These are phyloP conservation scores for Dusona sp. DNA, from an alignment of 2,888 invertebrate genomes.

Conservation along the genomic window DNA sequence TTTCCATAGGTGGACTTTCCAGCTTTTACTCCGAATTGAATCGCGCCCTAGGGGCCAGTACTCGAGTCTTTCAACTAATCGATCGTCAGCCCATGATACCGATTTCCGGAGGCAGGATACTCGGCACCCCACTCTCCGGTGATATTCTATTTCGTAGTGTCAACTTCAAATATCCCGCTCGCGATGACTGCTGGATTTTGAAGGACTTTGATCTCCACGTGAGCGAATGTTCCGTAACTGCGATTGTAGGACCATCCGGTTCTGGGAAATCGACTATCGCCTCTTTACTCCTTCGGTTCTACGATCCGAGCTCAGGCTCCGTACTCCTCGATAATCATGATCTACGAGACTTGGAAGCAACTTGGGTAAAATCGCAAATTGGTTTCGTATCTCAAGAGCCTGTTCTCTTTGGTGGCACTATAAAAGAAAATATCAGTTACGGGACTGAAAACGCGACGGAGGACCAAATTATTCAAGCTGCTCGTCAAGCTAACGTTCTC, in stretches of 20 bases:
- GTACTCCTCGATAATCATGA: constrained; percentile 92
- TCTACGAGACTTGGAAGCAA: constrained; percentile 91
- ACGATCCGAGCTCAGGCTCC: constrained; percentile 91
- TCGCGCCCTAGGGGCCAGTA: constrained; percentile 96
- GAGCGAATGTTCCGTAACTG: constrained; percentile 90
- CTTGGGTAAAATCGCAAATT: constrained; percentile 94
- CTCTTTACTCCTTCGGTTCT: constrained; percentile 92
- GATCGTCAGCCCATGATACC: constrained; percentile 93
- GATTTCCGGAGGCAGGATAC: constrained; percentile 85
- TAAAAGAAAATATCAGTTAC: constrained; percentile 96
- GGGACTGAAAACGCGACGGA: constrained; percentile 89
- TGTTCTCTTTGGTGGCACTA: constrained; percentile 94
- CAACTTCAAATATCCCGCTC: constrained; percentile 90
- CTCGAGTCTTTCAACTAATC: constrained; percentile 95
- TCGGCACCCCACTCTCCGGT: constrained; percentile 85
- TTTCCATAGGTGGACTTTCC: constrained; percentile 95
- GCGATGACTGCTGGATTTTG: constrained; percentile 87
- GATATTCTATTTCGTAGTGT: constrained; percentile 91
- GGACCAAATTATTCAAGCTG: constrained; percentile 87
- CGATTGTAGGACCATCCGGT: constrained; percentile 95
- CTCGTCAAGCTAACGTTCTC: constrained; percentile 93
- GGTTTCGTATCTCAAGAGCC: constrained; percentile 97
- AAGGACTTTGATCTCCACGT: constrained; percentile 89
- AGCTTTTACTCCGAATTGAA: constrained; percentile 97
- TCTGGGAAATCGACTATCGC: constrained; percentile 98